These are phyloP conservation scores for Gobio gobio DNA, from an alignment of 2,113 vertebrate genomes.

Conservation along the genomic window DNA sequence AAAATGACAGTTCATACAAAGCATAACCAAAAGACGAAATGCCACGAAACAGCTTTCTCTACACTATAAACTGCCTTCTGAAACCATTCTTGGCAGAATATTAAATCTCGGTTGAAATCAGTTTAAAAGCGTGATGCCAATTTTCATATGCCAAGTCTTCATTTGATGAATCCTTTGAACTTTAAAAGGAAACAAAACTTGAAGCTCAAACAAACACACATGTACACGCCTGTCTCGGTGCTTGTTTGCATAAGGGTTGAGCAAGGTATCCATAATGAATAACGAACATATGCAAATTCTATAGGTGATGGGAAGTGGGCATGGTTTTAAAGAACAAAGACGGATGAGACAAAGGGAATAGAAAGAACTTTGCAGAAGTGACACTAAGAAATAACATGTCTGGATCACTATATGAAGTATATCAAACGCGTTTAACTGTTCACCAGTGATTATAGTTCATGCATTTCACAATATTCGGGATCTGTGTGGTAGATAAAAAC, in stretches of 20 bases:
- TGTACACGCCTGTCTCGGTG: not conserved
- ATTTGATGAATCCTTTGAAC: not conserved
- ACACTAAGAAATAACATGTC: not conserved
- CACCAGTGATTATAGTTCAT: not conserved
- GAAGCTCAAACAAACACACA: constrained; percentile 1
- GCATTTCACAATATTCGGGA: not conserved
- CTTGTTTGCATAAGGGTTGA: constrained; percentile 48
- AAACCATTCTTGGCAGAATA: not conserved
- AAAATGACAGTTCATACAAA: not conserved
- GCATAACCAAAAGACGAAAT: not conserved
- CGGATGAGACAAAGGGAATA: constrained; percentile 5
- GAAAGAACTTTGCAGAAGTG: constrained; percentile 7
- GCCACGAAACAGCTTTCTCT: not conserved
- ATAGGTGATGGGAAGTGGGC: not conserved
- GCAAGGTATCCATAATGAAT: constrained; percentile 22
- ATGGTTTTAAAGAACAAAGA: constrained; percentile 5
- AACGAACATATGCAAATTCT: constrained; percentile 50
- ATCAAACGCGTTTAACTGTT: not conserved
- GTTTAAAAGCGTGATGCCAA: not conserved
- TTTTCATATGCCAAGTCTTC: not conserved
- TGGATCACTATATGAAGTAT: not conserved
- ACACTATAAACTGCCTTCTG: not conserved
- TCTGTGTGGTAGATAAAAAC: not conserved
- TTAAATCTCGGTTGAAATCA: not conserved
- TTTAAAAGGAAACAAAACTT: not conserved